Base-by-base conservation (phyloP, 2,888 invertebrate species). In the Mythimna albipuncta region DNA sequence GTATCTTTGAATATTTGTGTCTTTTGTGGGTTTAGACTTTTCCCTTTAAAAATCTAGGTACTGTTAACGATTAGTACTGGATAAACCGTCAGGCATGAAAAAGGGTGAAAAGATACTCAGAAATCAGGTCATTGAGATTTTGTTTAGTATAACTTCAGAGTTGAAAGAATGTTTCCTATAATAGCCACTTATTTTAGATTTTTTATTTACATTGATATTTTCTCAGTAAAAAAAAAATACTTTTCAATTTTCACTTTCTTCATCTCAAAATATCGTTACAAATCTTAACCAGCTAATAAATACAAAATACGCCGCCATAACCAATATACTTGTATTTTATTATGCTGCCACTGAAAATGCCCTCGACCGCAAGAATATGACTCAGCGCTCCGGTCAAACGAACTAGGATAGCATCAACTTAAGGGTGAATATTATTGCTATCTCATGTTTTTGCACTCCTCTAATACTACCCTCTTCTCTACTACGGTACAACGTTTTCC, bases 371-470 rank as follows among this genome's bases (percentile, higher is more conserved):
- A 64, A 9, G 16, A 64, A 75, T 67, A 61, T 70, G 77, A 75
- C 80, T 80, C 75, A 78, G 35, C 61, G 38, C 64, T 69, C 64
- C 80, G 77, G 68, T 78, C 77, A 75, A 80, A 80, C 38, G 47
- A 65, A 78, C 77, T 58, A 65, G 64, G 75, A 11, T 52, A 69
- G 64, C 61, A 80, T 62, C 0, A 62, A 50, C n/a, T 21, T 54
- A 21, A 64, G 75, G 64, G 61, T 52, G 57, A 9, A 38, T 19
- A 62, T 11, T 62, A 77, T 62, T 64, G 44, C 52, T 19, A 6
- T 72, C 55, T 79, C 79, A 26, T 52, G 11, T 50, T 26, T 21
- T 38, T 19, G 52, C 50, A 11, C 75, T 75, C 21, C 2, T 74
- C 64, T 73, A 64, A 19, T 55, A 78, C 41, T 35, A 55, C 72